These are phyloP conservation scores for Didymodactylos carnosus DNA, from an alignment of 2,888 invertebrate species.

Conservation along the genomic window DNA sequence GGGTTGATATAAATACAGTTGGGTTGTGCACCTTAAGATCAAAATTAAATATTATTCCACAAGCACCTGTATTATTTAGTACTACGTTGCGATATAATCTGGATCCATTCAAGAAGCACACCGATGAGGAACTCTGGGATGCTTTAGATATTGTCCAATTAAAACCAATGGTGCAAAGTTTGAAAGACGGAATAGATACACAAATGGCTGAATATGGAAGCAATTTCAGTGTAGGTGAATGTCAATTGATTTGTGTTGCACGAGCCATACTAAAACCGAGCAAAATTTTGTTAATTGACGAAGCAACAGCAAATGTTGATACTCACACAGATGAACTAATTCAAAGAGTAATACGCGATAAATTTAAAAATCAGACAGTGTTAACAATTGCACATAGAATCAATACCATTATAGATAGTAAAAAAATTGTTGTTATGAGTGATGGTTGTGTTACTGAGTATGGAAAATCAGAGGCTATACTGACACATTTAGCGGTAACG, in stretches of 20 bases:
- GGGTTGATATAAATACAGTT: slow-evolving; percentile 40
- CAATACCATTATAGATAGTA: slow-evolving; percentile 63
- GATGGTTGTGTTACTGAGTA: background rate
- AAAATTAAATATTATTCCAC: slow-evolving; percentile 67
- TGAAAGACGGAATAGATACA: slow-evolving; percentile 23
- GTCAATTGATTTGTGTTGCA: slow-evolving; percentile 30
- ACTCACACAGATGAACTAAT: slow-evolving; percentile 16
- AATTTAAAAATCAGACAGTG: slow-evolving; percentile 14
- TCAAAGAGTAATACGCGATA: slow-evolving; percentile 13
- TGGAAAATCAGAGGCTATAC: background rate
- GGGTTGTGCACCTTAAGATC: slow-evolving; percentile 56
- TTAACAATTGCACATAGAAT: slow-evolving; percentile 16
- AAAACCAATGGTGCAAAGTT: slow-evolving; percentile 21
- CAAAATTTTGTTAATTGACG: slow-evolving; percentile 25
- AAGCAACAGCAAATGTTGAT: slow-evolving; percentile 31
- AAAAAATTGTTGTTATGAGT: slow-evolving; percentile 53
- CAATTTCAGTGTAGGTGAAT: slow-evolving; percentile 30
- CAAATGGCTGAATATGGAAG: slow-evolving; percentile 27
- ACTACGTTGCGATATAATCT: slow-evolving; percentile 28
- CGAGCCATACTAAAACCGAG: slow-evolving; percentile 27
- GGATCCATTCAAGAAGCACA: slow-evolving; percentile 27
- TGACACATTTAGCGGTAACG: too few species aligned
- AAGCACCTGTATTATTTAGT: slow-evolving; percentile 32
- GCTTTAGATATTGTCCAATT: slow-evolving; percentile 25
- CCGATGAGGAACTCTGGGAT: slow-evolving; percentile 25